phyloP scores from a whole-genome alignment of 2,113 vertebrate species.

The Picathartes gymnocephalus region DNA sequence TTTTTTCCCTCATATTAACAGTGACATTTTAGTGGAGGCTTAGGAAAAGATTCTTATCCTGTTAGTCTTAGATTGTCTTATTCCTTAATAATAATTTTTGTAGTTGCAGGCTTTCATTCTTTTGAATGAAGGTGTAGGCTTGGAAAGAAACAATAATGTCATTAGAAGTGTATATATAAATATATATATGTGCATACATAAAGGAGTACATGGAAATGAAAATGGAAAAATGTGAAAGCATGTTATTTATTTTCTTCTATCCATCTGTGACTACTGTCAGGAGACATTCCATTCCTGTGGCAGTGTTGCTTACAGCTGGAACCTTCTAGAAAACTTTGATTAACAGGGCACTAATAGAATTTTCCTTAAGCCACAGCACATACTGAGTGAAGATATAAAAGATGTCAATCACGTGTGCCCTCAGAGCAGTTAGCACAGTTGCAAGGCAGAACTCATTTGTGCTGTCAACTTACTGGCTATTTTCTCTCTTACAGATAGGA shows the following conservation, averaged over 20 bases:
- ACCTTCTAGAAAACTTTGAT: not conserved
- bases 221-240: not conserved
- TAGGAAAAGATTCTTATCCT: not conserved
- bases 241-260: not conserved
- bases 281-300: not conserved
- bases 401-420: not conserved
- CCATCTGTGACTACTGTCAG: not conserved
- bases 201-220: not conserved
- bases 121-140: not conserved
- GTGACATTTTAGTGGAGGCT: not conserved
- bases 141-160: not conserved
- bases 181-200: not conserved
- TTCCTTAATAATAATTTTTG: not conserved
- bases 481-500: not conserved
- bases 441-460: not conserved
- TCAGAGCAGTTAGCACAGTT: not conserved
- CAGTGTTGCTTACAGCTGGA: not conserved
- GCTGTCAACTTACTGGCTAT: not conserved
- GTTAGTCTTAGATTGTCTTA: not conserved
- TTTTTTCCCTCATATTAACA: not conserved
- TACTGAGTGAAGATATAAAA: not conserved
- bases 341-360: not conserved
- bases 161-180: not conserved
- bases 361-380: not conserved
- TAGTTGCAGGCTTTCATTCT: not conserved